Evolutionary conservation across 2,797 vertebrate genomes (phyloP).

Genomic region (Vireo griseus): DNA sequence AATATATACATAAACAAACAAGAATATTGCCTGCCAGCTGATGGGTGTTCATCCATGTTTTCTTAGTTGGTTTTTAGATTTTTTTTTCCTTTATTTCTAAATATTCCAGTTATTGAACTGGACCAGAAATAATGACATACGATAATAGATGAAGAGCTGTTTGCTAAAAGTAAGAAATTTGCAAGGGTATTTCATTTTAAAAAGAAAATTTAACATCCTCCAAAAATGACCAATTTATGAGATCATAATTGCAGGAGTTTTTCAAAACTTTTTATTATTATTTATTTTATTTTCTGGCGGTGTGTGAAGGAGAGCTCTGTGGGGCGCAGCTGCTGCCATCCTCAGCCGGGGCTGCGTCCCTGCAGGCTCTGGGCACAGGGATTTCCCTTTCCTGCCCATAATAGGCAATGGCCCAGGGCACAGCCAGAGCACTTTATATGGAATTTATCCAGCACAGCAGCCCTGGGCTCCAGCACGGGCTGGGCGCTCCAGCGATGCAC

Average conservation of each 20-base stretch:
- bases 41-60: not conserved
- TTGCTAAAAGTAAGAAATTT: not conserved
- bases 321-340: not conserved
- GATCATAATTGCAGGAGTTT: not conserved
- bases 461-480: not conserved
- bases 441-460: constrained; percentile 16
- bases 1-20: not conserved
- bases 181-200: not conserved
- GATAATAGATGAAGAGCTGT: not conserved
- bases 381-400: constrained; percentile 74
- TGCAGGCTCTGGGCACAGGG: not conserved
- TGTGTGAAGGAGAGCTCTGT: not conserved
- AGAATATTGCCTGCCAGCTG: not conserved
- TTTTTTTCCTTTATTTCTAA: not conserved
- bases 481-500: not conserved
- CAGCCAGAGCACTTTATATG: constrained; percentile 59
- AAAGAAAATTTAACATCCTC: not conserved
- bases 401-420: constrained; percentile 61
- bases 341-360: not conserved
- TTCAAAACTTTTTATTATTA: no score
- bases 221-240: not conserved
- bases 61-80: not conserved
- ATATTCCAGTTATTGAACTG: not conserved
- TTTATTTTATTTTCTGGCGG: rapidly evolving
- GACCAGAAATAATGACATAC: not conserved